phyloP scores from a whole-genome alignment of 64 coral and sea anemone genomes.

The Exaiptasia diaphana region DNA sequence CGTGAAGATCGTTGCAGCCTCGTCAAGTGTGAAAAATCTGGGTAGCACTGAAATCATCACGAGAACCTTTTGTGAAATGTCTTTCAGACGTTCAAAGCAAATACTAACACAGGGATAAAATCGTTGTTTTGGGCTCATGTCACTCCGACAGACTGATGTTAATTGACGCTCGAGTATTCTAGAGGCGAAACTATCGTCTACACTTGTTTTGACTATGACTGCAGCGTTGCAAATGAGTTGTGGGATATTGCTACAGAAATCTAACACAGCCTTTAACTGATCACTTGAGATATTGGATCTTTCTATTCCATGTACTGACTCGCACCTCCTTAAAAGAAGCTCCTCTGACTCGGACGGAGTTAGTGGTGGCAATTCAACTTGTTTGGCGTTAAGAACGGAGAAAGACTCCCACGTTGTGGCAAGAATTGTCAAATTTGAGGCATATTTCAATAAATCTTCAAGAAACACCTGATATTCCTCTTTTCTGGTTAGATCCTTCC shows the following conservation, averaged over 20 bases:
- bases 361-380: not conserved
- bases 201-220: not conserved
- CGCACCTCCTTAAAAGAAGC: not conserved
- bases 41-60: slow-evolving; percentile 8
- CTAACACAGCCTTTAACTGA: too few relatives aligned
- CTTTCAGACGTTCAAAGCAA: not conserved
- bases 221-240: not conserved
- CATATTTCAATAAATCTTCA: not conserved
- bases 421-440: not conserved
- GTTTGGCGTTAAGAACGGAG: not conserved
- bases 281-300: not conserved
- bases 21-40: not conserved
- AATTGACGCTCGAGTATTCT: not conserved
- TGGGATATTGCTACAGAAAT: slow-evolving; percentile 23
- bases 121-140: not conserved
- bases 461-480: not conserved
- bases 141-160: not conserved
- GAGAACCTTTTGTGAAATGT: not conserved
- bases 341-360: not conserved
- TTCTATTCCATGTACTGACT: not conserved
- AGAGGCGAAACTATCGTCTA: not conserved
- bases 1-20: not conserved
- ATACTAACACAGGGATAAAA: not conserved
- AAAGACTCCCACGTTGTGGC: not conserved
- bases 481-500: not conserved